Base-by-base conservation (phyloP, 2,888 invertebrate genomes). In the Leptinotarsa tumamoca region DNA sequence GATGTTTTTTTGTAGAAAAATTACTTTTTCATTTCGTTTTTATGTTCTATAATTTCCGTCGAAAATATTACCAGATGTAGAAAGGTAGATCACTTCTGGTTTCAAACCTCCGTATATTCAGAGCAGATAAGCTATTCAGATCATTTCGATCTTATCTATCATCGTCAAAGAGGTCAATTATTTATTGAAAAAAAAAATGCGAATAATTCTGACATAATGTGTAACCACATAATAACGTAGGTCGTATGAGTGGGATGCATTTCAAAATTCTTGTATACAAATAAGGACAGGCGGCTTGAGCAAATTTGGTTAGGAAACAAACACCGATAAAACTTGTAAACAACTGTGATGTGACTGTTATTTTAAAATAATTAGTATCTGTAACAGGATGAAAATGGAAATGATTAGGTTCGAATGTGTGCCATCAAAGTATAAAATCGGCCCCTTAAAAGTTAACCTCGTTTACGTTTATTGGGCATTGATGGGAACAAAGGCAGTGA, bases 191-290 rank as follows among this genome's bases (percentile, higher is more conserved):
- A 63, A 63, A 63, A 58, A 63, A n/a, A 4, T 63, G 63, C 63
- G 33, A 63, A 63, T 43, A 7, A 33, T 18, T 43, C 43, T 63
- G 63, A 63, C 63, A 63, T 63, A 63, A 63, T 43, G 10, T 61
- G 61, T 21, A 66, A 66, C 50, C 15, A 68, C 51, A 13, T 52
- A 67, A 21, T 17, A 49, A 10, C 43, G 75, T 75, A 72, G 73
- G 76, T 17, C 4, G 18, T 14, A 49, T 50, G 72, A 71, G 80
- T 81, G 78, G 81, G 81, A 72, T 68, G 71, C 54, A 71, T 80
- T 81, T 78, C 75, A 80, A 79, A 80, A 81, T 80, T 78, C 79
- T 73, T 75, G 61, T 72, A 56, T 50, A 78, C 79, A 67, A 77
- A 79, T 79, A 81, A 77, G 80, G 81, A 67, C 43, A 74, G 71